These are phyloP conservation scores for Agrotis clavis DNA, from an alignment of 2,888 invertebrate genomes.

Conservation along the genomic window DNA sequence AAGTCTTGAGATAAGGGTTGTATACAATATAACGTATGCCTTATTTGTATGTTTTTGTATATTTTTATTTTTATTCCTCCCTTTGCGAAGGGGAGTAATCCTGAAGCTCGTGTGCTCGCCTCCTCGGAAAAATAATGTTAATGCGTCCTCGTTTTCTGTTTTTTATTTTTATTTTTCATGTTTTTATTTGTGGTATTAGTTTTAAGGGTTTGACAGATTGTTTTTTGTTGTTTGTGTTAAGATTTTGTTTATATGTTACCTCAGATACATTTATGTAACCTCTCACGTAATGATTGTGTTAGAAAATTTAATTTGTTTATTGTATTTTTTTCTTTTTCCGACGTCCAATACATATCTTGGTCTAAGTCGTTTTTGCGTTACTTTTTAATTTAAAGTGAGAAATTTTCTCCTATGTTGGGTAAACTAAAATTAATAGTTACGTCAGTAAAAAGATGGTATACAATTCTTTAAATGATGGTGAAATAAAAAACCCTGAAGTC, in stretches of 20 bases:
- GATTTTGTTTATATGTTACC: background rate
- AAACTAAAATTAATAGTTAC: background rate
- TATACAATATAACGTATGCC: constrained; percentile 74
- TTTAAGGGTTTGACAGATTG: constrained; percentile 26
- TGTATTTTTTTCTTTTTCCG: background rate
- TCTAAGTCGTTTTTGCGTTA: no score
- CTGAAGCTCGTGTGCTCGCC: constrained; percentile 55
- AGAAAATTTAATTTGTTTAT: no score
- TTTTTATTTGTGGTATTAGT: constrained; percentile 53
- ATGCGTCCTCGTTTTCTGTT: constrained; percentile 39
- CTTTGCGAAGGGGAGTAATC: constrained; percentile 68
- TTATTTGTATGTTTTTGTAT: constrained; percentile 75
- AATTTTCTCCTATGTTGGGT: background rate
- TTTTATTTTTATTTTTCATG: constrained; percentile 28
- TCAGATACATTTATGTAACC: no score
- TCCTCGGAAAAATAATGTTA: constrained; percentile 61
- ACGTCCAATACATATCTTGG: background rate
- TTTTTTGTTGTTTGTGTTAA: constrained; percentile 3
- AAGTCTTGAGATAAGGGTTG: constrained; percentile 78
- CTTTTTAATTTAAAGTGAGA: no score
- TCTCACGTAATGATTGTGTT: no score
- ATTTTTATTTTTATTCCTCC: constrained; percentile 69
- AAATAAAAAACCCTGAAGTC: constrained; percentile 37
- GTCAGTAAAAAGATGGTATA: background rate
- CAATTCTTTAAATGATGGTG: background rate